phyloP scores from a whole-genome alignment of 2,797 vertebrate genomes.

The Squalus acanthias region DNA sequence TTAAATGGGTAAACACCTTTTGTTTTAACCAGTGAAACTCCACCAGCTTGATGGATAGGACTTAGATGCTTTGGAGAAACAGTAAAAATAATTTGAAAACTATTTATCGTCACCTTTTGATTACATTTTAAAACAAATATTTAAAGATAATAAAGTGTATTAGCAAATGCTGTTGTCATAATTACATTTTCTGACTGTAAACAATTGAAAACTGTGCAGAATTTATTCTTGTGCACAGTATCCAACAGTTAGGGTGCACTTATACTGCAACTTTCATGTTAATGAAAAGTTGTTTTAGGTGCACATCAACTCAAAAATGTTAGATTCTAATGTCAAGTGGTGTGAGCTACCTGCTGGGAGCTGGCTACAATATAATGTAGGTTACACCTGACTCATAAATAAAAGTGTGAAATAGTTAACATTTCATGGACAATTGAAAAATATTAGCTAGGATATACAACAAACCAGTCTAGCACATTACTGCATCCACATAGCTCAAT shows the following conservation, averaged over 20 bases:
- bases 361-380: neutral
- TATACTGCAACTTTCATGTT: neutral
- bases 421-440: neutral
- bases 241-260: neutral
- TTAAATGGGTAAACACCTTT: constrained; percentile 52
- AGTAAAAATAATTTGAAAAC: neutral
- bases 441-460: neutral
- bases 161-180: neutral
- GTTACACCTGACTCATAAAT: neutral
- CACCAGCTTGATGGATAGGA: constrained; percentile 8
- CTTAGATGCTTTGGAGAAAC: neutral
- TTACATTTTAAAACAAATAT: neutral
- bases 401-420: constrained; percentile 11
- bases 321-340: neutral
- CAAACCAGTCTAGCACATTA: neutral
- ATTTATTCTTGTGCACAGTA: neutral
- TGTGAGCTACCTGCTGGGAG: constrained; percentile 6
- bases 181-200: neutral
- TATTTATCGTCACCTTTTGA: neutral
- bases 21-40: constrained; percentile 48
- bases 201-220: neutral
- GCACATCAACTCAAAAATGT: neutral
- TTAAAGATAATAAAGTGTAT: neutral
- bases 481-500: neutral
- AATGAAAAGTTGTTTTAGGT: constrained; percentile 8